phyloP scores from a whole-genome alignment of 2,888 invertebrate species.

The Pteria penguin region DNA sequence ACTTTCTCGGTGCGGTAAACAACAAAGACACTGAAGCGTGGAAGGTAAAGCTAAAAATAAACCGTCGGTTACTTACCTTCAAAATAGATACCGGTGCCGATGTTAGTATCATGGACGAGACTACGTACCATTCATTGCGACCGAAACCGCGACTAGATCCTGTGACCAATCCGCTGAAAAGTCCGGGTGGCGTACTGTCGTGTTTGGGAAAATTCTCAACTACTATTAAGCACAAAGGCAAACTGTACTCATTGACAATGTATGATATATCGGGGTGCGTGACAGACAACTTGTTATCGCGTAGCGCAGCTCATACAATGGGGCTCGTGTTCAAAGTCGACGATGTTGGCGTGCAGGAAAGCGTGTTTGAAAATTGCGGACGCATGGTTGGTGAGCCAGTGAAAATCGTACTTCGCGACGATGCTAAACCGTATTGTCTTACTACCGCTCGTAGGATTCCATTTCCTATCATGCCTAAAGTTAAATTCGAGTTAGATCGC shows the following conservation, averaged over 20 bases:
- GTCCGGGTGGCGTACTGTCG: not conserved
- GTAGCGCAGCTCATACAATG: not conserved
- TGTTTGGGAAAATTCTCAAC: not conserved
- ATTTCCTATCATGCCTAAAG: constrained; percentile 37
- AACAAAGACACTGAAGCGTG: not conserved
- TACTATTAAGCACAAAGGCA: not conserved
- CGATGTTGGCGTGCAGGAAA: not conserved
- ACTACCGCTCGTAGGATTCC: constrained; percentile 36
- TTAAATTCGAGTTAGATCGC: constrained; percentile 28
- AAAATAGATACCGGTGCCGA: not conserved
- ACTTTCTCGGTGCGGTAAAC: constrained; percentile 18
- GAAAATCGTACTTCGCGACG: not conserved
- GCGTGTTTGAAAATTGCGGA: not conserved
- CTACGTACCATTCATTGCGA: not conserved
- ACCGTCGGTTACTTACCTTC: not conserved
- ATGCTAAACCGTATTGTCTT: constrained; percentile 26
- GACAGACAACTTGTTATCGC: no score
- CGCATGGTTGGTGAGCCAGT: not conserved
- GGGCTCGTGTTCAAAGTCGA: not conserved
- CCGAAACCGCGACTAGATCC: not conserved
- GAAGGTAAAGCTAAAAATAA: not conserved
- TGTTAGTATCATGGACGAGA: not conserved
- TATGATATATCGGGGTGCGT: constrained; percentile 1
- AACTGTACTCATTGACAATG: not conserved
- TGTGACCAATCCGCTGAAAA: not conserved